Conservation (phyloP, 1,140 invertebrate species). For the Oryzaephilus surinamensis region DNA sequence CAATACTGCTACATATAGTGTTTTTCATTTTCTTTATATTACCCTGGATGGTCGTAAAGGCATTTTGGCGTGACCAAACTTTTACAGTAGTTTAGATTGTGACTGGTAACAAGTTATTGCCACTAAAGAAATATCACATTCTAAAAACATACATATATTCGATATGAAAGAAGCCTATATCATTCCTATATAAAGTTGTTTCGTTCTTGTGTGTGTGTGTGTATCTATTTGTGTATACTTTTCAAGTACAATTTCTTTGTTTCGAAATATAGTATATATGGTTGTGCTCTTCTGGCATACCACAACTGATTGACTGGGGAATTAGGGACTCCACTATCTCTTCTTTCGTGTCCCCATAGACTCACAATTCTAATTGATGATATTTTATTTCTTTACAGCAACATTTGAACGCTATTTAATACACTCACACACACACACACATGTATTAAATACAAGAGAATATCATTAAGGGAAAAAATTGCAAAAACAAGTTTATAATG, state of each 20-base stretch:
- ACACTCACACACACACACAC: no score
- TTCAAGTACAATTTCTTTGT: constrained; percentile 33
- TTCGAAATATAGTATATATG: constrained; percentile 21
- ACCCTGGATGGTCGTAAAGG: constrained; percentile 70
- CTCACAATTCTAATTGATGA: constrained; percentile 28
- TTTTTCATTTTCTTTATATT: constrained; percentile 81
- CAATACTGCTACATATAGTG: constrained; percentile 41
- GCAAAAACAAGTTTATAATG: no score
- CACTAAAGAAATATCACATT: constrained; percentile 23
- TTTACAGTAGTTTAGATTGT: constrained; percentile 39
- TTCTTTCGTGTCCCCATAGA: constrained; percentile 22
- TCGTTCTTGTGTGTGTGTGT: constrained; percentile 26
- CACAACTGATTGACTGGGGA: constrained; percentile 34
- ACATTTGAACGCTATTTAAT: no score
- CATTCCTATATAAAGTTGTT: no score
- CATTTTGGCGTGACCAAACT: constrained; percentile 72
- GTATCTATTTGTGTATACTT: no score
- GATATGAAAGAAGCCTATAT: constrained; percentile 30
- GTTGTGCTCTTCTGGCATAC: no score
- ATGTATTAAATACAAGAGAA: no score
- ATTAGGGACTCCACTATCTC: constrained; percentile 27
- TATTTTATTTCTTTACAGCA: constrained; percentile 12
- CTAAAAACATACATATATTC: constrained; percentile 14
- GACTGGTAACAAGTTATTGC: constrained; percentile 20
- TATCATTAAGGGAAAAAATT: no score